Percentiles rank a stretch among this genome's conserved stretches.
Evolutionary conservation across 2,888 invertebrate genomes (phyloP).

Genomic region (Pheosia tremula): DNA sequence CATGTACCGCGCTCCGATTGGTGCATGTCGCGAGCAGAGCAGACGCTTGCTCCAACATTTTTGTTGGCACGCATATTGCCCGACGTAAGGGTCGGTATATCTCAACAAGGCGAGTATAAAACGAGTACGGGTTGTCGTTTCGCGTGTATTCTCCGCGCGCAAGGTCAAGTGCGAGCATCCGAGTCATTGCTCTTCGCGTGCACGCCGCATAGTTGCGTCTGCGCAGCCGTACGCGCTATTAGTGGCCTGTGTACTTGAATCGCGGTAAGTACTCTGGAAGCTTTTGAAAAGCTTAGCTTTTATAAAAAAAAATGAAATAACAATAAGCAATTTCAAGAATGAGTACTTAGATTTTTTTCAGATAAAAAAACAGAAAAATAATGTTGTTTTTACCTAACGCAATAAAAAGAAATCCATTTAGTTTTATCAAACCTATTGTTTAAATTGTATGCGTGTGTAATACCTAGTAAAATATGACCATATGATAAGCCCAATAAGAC

Average conservation of each 20-base stretch:
- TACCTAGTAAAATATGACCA: too few relatives aligned
- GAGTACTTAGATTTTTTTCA: too few relatives aligned
- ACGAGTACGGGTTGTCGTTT: slow-evolving; percentile 72
- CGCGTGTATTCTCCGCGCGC: slow-evolving; percentile 73
- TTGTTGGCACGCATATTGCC: background rate
- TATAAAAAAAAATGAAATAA: too few relatives aligned
- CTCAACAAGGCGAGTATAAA: slow-evolving; percentile 68
- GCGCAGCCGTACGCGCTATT: slow-evolving; percentile 41
- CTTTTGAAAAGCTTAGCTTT: slow-evolving; percentile 1
- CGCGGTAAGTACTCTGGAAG: slow-evolving; percentile 40
- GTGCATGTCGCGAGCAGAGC: too few relatives aligned
- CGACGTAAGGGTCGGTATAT: slow-evolving; percentile 47
- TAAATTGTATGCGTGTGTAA: too few relatives aligned
- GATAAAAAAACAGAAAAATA: too few relatives aligned
- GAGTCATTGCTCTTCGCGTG: slow-evolving; percentile 79
- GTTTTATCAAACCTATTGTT: too few relatives aligned
- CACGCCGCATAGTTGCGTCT: slow-evolving; percentile 56
- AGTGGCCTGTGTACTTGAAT: slow-evolving; percentile 35
- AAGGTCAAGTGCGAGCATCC: slow-evolving; percentile 79
- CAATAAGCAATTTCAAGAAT: too few relatives aligned
- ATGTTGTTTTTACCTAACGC: too few relatives aligned
- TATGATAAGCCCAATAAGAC: too few relatives aligned
- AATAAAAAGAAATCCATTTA: too few relatives aligned
- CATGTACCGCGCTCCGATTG: too few relatives aligned
- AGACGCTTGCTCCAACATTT: background rate